phyloP scores from a whole-genome alignment of 2,888 invertebrate species.

The Venusia cambrica region DNA sequence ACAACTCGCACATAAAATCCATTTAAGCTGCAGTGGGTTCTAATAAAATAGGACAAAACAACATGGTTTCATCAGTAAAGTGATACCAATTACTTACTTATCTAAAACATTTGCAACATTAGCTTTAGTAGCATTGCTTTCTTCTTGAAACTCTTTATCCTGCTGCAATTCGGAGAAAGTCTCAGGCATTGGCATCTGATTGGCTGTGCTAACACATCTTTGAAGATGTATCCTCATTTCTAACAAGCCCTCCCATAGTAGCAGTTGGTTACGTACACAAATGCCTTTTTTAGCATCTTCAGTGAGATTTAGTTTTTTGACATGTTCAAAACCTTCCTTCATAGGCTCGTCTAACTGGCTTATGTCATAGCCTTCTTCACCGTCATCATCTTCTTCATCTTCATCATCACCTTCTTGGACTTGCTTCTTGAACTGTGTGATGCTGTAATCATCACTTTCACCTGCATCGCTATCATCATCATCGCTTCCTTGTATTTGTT shows the following conservation, averaged over 20 bases:
- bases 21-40: too few relatives aligned
- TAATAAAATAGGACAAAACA: too few relatives aligned
- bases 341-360: slow-evolving; percentile 69
- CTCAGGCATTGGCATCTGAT: slow-evolving; percentile 88
- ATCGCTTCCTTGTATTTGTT: slow-evolving; percentile 21
- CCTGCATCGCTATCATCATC: too few relatives aligned
- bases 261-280: slow-evolving; percentile 85
- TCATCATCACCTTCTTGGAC: slow-evolving; percentile 42
- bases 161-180: slow-evolving; percentile 68
- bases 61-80: too few relatives aligned
- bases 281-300: slow-evolving; percentile 84
- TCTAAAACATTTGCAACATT: slow-evolving; percentile 83
- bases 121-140: slow-evolving; percentile 71
- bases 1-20: too few relatives aligned
- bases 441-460: too few relatives aligned
- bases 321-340: slow-evolving; percentile 79
- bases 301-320: slow-evolving; percentile 76
- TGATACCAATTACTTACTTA: slow-evolving; percentile 78
- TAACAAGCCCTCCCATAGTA: slow-evolving; percentile 91
- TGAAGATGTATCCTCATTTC: slow-evolving; percentile 94
- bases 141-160: slow-evolving; percentile 74
- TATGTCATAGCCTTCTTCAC: slow-evolving; percentile 65
- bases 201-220: slow-evolving; percentile 87
- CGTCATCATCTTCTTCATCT: slow-evolving; percentile 41
- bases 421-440: slow-evolving; percentile 45